Percentiles rank a stretch among this genome's conserved stretches.
These are phyloP conservation scores for Pseudomyrmex sp. DNA, from an alignment of 1,140 invertebrate species.

Conservation along the genomic window DNA sequence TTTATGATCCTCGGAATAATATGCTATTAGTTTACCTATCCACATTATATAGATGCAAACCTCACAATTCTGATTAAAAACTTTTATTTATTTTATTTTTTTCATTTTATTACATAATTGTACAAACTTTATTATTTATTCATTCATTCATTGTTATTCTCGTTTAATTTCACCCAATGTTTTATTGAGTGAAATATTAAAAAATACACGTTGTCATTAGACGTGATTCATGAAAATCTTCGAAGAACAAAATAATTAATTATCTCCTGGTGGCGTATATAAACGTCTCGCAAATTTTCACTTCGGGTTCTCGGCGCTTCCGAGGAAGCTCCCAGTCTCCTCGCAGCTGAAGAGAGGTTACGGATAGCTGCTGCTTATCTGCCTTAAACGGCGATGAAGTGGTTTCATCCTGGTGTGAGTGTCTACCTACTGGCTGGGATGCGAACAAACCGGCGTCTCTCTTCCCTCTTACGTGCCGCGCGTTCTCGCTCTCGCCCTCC, in stretches of 20 bases:
- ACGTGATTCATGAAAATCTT: slow-evolving; percentile 32
- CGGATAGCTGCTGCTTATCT: slow-evolving; percentile 63
- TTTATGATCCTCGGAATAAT: slow-evolving; percentile 49
- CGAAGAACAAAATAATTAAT: slow-evolving; percentile 35
- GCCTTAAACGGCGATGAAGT: slow-evolving; percentile 66
- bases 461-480: slow-evolving; percentile 25
- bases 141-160: neutral
- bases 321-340: slow-evolving; percentile 37
- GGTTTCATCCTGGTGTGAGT: slow-evolving; percentile 60
- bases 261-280: slow-evolving; percentile 40
- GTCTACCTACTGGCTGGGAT: slow-evolving; percentile 51
- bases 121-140: neutral
- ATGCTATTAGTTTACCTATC: neutral
- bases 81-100: neutral
- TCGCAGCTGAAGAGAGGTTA: slow-evolving; percentile 61
- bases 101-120: neutral
- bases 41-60: too few relatives aligned
- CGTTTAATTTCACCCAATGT: neutral
- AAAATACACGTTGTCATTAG: neutral
- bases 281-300: slow-evolving; percentile 60
- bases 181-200: neutral
- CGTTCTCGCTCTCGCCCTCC: slow-evolving; percentile 42
- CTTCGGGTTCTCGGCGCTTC: slow-evolving; percentile 43
- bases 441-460: slow-evolving; percentile 47
- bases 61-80: neutral